These are phyloP conservation scores for Papilio helenus DNA, from an alignment of 1,140 invertebrate genomes.

Conservation along the genomic window DNA sequence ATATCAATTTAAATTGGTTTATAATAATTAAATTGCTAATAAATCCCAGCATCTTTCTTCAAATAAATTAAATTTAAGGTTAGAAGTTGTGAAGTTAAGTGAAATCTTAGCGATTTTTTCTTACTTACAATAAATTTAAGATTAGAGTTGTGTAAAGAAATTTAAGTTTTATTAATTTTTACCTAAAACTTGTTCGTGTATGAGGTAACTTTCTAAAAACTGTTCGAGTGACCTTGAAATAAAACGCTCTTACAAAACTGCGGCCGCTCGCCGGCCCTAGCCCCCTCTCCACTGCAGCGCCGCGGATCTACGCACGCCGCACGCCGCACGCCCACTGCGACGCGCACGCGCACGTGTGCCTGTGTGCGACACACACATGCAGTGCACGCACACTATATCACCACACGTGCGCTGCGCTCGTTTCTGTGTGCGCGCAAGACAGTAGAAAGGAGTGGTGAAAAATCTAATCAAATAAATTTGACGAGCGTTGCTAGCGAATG, in stretches of 20 bases:
- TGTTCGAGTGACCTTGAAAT: conserved; percentile 83
- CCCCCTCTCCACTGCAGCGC: conserved; percentile 67
- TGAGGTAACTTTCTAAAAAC: conserved; percentile 83
- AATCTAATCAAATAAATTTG: conserved; percentile 60
- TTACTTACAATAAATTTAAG: background rate
- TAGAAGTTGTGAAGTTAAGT: background rate
- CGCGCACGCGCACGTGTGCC: conserved; percentile 54
- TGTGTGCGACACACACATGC: conserved; percentile 51
- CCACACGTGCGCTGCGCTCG: conserved; percentile 47
- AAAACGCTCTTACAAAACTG: conserved; percentile 83
- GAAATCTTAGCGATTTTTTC: background rate
- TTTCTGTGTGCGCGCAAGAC: conserved; percentile 50
- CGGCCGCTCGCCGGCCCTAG: conserved; percentile 73
- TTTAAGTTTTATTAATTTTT: conserved; percentile 60
- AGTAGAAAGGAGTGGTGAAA: conserved; percentile 79
- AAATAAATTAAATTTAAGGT: background rate
- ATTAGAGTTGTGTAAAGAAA: conserved; percentile 41
- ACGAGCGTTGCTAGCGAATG: background rate
- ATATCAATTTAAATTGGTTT: conserved; percentile 27
- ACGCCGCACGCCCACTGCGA: conserved; percentile 56
- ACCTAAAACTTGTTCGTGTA: conserved; percentile 59
- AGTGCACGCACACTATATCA: conserved; percentile 46
- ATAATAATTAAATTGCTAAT: background rate
- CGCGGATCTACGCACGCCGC: conserved; percentile 69
- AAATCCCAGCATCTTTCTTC: background rate